A percentile compares a stretch with the other conserved stretches of the same genome.
Evolutionary conservation across 2,888 invertebrate species (phyloP).

Genomic region (Crocallis elinguaria): DNA sequence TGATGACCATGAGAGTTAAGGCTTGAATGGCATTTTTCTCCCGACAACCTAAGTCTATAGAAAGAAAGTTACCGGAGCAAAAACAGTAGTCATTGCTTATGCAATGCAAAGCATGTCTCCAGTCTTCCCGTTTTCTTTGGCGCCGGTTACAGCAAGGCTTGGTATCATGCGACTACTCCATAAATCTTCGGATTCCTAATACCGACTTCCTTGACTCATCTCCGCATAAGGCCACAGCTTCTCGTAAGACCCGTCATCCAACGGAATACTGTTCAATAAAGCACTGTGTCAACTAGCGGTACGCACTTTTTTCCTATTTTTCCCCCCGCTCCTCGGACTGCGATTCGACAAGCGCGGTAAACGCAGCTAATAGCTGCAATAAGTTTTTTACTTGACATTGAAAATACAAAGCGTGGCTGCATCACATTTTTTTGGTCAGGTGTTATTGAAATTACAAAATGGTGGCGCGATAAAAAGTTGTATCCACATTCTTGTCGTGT

Average conservation of each 20-base stretch:
- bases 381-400: slow-evolving; percentile 30
- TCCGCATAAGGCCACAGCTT: slow-evolving; percentile 49
- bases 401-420: slow-evolving; percentile 23
- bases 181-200: slow-evolving; percentile 32
- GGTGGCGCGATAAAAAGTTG: slow-evolving; percentile 14
- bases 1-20: too few relatives aligned
- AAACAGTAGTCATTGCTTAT: too few relatives aligned
- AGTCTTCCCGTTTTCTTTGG: slow-evolving; percentile 14
- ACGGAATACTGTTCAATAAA: slow-evolving; percentile 77
- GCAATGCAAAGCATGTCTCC: slow-evolving; percentile 16
- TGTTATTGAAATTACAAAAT: slow-evolving; percentile 26
- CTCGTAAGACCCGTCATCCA: slow-evolving; percentile 44
- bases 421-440: slow-evolving; percentile 14
- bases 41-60: too few relatives aligned
- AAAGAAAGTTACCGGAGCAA: too few relatives aligned
- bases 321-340: slow-evolving; percentile 52
- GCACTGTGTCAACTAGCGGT: slow-evolving; percentile 82
- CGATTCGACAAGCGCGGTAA: slow-evolving; percentile 60
- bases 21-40: too few relatives aligned
- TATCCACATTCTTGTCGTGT: slow-evolving; percentile 1
- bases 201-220: slow-evolving; percentile 13
- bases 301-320: slow-evolving; percentile 67
- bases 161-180: slow-evolving; percentile 22
- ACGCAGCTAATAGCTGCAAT: slow-evolving; percentile 37
- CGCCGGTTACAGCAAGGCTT: slow-evolving; percentile 4